These are phyloP conservation scores for Nibea albiflora DNA, from an alignment of 2,113 vertebrate genomes.

Conservation along the genomic window DNA sequence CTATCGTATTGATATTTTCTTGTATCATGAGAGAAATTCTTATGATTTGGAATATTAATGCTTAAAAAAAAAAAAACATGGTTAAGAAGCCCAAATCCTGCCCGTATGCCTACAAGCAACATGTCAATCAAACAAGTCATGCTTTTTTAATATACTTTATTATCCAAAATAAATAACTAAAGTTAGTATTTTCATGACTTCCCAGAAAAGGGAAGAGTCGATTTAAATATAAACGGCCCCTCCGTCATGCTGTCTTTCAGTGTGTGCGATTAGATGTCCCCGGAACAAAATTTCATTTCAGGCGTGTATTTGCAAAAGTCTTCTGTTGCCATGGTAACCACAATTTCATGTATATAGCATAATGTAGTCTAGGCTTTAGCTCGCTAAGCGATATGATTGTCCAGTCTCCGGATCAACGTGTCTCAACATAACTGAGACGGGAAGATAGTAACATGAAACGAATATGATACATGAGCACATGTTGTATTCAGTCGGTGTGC, in stretches of 20 bases:
- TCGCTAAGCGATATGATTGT: conserved; percentile 39
- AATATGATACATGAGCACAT: not conserved
- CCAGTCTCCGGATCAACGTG: conserved; percentile 47
- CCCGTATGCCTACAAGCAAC: not conserved
- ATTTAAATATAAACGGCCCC: not conserved
- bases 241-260: not conserved
- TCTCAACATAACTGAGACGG: conserved; percentile 1
- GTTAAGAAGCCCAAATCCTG: not conserved
- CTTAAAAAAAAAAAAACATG: not conserved
- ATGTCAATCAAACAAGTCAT: conserved; percentile 26
- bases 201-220: not conserved
- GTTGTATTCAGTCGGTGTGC: not conserved
- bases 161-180: not conserved
- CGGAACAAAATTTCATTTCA: conserved; percentile 9
- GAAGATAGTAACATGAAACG: not conserved
- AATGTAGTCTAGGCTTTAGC: conserved; percentile 24
- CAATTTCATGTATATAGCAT: conserved; percentile 25
- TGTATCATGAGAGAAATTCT: not conserved
- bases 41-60: conserved; percentile 10
- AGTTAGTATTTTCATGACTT: not conserved
- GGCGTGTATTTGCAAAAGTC: conserved; percentile 7
- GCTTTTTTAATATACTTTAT: conserved; percentile 11
- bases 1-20: not conserved
- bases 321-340: conserved; percentile 24
- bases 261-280: not conserved